Evolutionary conservation across 1,140 invertebrate species (phyloP).

Genomic region (Eupristina koningsbergeri): DNA sequence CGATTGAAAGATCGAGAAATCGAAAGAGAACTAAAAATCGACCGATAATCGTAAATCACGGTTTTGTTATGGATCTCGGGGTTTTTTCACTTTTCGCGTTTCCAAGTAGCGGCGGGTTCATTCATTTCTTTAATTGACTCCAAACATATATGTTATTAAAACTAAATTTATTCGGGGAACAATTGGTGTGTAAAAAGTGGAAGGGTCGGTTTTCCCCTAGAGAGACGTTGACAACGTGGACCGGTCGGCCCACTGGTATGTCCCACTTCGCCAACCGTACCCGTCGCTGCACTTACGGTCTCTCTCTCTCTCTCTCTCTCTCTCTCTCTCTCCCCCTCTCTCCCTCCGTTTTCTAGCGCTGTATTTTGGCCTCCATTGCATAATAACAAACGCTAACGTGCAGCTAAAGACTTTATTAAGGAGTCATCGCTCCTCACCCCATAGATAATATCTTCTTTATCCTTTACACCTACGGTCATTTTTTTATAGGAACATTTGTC

Average conservation of each 20-base stretch:
- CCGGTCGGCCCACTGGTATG: conserved; percentile 24
- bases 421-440: not conserved
- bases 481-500: not conserved
- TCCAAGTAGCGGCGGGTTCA: not conserved
- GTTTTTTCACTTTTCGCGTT: not conserved
- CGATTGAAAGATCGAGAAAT: no score
- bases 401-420: conserved; percentile 32
- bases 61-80: not conserved
- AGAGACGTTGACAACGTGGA: not conserved
- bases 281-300: not conserved
- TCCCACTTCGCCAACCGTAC: conserved; percentile 11
- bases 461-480: not conserved
- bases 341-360: not conserved
- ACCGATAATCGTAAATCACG: not conserved
- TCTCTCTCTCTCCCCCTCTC: not conserved
- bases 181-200: conserved; percentile 8
- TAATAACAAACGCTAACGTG: conserved; percentile 38
- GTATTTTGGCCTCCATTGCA: conserved; percentile 42
- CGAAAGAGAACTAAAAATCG: not conserved
- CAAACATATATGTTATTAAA: not conserved
- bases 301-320: not conserved
- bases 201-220: not conserved
- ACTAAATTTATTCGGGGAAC: not conserved
- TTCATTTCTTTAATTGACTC: not conserved
- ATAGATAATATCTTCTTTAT: not conserved